phyloP scores from a whole-genome alignment of 1,140 invertebrate genomes.

The Tetramorium parvispinum region DNA sequence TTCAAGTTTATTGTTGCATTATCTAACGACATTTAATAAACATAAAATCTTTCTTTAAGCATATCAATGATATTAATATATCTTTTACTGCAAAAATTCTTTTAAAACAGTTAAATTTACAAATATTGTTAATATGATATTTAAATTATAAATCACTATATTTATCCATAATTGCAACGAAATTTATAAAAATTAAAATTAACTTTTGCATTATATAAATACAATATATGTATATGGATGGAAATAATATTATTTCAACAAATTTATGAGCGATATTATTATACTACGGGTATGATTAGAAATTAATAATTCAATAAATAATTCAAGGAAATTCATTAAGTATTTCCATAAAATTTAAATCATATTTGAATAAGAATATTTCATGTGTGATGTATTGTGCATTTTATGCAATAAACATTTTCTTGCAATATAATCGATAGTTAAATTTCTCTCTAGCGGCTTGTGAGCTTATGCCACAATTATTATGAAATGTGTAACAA shows the following conservation, averaged over 20 bases:
- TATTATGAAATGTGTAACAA: conserved; percentile 48
- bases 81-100: conserved; percentile 25
- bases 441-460: conserved; percentile 31
- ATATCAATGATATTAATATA: neutral
- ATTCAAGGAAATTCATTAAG: neutral
- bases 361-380: neutral
- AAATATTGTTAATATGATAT: neutral
- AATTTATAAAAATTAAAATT: conserved; percentile 27
- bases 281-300: neutral
- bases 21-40: conserved; percentile 34
- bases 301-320: neutral
- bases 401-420: neutral
- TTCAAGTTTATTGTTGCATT: conserved; percentile 27
- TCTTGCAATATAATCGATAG: conserved; percentile 27
- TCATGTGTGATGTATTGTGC: neutral
- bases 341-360: neutral
- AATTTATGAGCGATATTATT: neutral
- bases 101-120: conserved; percentile 23
- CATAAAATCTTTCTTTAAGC: conserved; percentile 13
- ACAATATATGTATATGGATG: neutral
- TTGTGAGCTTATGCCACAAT: conserved; percentile 16
- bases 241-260: neutral
- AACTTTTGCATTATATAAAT: neutral
- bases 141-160: conserved; percentile 21
- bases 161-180: neutral